A percentile compares a stretch with the other conserved stretches of the same genome.
Conservation (phyloP, 1,140 invertebrate species). For the Vanessa tameamea region DNA sequence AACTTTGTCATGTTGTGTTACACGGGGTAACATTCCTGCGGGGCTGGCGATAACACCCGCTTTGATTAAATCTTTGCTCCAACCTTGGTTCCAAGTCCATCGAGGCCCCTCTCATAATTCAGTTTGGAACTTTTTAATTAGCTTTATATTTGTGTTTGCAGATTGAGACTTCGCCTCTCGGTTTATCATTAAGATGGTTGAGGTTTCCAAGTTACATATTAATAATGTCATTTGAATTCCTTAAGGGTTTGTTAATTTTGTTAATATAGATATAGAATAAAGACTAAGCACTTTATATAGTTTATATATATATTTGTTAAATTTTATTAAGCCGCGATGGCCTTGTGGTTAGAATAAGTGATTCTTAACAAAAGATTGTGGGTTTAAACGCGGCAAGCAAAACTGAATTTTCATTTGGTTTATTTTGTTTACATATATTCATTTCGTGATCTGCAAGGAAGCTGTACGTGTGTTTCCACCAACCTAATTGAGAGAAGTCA, state of each 20-base stretch:
- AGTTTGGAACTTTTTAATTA: slow-evolving; percentile 81
- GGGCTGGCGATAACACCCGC: slow-evolving; percentile 55
- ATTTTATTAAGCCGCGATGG: no score
- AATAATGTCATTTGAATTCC: slow-evolving; percentile 33
- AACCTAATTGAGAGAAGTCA: no score
- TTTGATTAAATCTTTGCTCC: slow-evolving; percentile 73
- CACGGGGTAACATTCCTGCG: slow-evolving; percentile 49
- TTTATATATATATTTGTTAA: no score
- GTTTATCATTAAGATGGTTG: slow-evolving; percentile 73
- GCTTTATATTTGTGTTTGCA: slow-evolving; percentile 81
- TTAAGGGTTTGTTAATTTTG: not conserved
- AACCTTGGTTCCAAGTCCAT: slow-evolving; percentile 75
- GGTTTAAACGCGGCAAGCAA: no score
- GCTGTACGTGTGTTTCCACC: no score
- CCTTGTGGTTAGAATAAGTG: no score
- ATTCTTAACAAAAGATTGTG: no score
- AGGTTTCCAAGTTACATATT: slow-evolving; percentile 55
- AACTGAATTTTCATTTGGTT: no score
- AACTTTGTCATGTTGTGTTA: slow-evolving; percentile 54
- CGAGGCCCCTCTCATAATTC: slow-evolving; percentile 79
- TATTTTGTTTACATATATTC: no score
- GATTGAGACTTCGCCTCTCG: slow-evolving; percentile 75
- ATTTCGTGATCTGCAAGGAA: no score
- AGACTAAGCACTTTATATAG: not conserved
- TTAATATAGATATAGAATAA: not conserved